phyloP scores from a whole-genome alignment of 30 jellyfish, hydroid and myxozoan genomes.

The Pelagia noctiluca region DNA sequence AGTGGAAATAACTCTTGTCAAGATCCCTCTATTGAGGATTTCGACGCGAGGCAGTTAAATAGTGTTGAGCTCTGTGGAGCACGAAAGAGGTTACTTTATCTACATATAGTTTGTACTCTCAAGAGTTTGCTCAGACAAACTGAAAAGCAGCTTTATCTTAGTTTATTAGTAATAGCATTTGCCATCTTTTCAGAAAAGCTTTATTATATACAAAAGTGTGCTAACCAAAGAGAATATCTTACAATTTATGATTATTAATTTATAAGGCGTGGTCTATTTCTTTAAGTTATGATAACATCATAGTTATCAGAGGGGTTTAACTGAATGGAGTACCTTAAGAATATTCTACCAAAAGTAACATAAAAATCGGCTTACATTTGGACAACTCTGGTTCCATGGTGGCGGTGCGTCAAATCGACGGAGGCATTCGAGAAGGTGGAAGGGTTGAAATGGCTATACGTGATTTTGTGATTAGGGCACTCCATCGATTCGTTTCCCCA shows the following conservation, averaged over 20 bases:
- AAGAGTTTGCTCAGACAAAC: not conserved
- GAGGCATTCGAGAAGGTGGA: not conserved
- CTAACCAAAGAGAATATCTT: not conserved
- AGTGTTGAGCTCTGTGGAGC: too few relatives aligned
- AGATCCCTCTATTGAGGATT: not conserved
- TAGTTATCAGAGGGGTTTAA: not conserved
- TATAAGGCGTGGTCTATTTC: too few relatives aligned
- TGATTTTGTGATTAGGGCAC: conserved; percentile 1
- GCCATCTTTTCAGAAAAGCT: too few relatives aligned
- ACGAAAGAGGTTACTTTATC: too few relatives aligned
- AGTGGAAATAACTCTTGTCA: not conserved
- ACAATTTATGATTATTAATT: not conserved
- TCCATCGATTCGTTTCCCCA: conserved; percentile 54
- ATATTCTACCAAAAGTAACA: not conserved
- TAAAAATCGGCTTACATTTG: conserved; percentile 58
- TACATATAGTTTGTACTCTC: not conserved
- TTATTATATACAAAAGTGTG: not conserved
- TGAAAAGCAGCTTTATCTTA: too few relatives aligned
- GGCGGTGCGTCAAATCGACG: conserved; percentile 62
- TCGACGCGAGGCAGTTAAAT: not conserved
- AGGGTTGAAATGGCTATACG: not conserved
- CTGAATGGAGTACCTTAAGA: not conserved
- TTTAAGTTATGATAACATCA: too few relatives aligned
- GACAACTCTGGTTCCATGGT: conserved; percentile 55
- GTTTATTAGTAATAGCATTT: too few relatives aligned